Percentiles rank a stretch among this genome's conserved stretches.
Conservation (phyloP, 1,140 invertebrate species). For the Goniozus legneri region DNA sequence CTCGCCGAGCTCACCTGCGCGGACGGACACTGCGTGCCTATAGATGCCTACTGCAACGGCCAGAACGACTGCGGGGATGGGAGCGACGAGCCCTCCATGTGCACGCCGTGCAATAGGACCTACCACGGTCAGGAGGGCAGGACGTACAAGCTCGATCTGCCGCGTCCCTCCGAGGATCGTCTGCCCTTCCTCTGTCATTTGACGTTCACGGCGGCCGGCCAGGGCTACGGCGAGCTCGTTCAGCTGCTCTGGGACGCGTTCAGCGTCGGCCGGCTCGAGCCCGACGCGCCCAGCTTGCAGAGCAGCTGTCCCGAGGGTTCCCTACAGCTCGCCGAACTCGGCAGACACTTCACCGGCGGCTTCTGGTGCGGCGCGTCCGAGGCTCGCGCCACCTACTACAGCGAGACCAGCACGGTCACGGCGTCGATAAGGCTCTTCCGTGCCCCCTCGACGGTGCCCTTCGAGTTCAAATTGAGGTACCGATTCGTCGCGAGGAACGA, state of each 20-base stretch:
- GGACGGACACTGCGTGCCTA: conserved; percentile 74
- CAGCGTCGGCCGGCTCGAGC: conserved; percentile 71
- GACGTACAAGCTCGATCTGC: conserved; percentile 73
- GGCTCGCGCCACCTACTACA: conserved; percentile 77
- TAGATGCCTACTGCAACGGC: conserved; percentile 82
- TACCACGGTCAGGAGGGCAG: conserved; percentile 83
- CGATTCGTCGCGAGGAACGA: conserved; percentile 70
- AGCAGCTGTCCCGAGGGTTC: conserved; percentile 78
- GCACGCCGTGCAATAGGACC: conserved; percentile 83
- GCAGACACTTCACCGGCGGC: conserved; percentile 76
- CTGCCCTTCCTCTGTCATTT: conserved; percentile 84
- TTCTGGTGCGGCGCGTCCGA: conserved; percentile 78
- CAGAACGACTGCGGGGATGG: conserved; percentile 76
- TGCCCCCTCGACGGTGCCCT: conserved; percentile 62
- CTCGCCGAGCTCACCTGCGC: conserved; percentile 81
- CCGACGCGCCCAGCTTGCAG: conserved; percentile 54
- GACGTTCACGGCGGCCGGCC: conserved; percentile 83
- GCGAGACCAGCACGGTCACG: conserved; percentile 78
- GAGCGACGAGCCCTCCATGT: conserved; percentile 78
- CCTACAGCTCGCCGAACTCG: conserved; percentile 77
- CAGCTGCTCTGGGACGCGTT: conserved; percentile 81
- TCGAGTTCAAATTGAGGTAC: conserved; percentile 74
- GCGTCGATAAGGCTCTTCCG: conserved; percentile 72
- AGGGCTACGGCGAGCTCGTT: conserved; percentile 78
- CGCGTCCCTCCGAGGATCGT: conserved; percentile 63